Evolutionary conservation across 2,797 vertebrate genomes (phyloP).

Genomic region (Helicolenus hilgendorfi): DNA sequence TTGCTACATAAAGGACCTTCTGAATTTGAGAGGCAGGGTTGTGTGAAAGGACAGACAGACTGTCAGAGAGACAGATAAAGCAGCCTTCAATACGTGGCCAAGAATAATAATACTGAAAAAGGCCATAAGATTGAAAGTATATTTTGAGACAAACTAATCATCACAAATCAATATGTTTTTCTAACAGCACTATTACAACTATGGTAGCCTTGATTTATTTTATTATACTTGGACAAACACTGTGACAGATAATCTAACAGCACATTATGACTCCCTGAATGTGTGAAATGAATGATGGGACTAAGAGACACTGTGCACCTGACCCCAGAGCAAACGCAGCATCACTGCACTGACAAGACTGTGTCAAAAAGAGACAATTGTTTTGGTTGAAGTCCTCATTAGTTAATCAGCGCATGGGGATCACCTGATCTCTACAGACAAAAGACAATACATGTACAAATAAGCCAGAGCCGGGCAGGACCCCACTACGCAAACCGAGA

Average conservation of each 20-base stretch:
- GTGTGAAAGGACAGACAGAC: not conserved
- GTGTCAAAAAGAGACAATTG: not conserved
- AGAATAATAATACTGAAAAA: not conserved
- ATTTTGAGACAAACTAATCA: constrained; percentile 38
- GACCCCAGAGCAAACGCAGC: not conserved
- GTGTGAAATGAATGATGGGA: not conserved
- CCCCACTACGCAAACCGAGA: constrained; percentile 4
- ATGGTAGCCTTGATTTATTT: not conserved
- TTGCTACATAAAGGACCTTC: not conserved
- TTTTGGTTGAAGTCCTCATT: not conserved
- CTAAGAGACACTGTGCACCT: not conserved
- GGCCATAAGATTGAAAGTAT: not conserved
- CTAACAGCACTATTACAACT: not conserved
- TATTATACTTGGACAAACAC: not conserved
- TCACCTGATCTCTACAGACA: constrained; percentile 35
- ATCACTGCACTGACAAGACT: not conserved
- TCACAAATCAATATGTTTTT: not conserved
- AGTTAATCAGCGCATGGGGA: constrained; percentile 32
- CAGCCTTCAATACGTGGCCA: not conserved
- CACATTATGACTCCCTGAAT: not conserved
- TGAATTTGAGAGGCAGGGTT: not conserved
- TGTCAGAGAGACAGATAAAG: not conserved
- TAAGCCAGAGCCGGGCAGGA: constrained; percentile 23
- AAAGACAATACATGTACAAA: constrained; percentile 71
- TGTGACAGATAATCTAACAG: not conserved